These are phyloP conservation scores for Maconellicoccus hirsutus DNA, from an alignment of 1,140 invertebrate species.

Conservation along the genomic window DNA sequence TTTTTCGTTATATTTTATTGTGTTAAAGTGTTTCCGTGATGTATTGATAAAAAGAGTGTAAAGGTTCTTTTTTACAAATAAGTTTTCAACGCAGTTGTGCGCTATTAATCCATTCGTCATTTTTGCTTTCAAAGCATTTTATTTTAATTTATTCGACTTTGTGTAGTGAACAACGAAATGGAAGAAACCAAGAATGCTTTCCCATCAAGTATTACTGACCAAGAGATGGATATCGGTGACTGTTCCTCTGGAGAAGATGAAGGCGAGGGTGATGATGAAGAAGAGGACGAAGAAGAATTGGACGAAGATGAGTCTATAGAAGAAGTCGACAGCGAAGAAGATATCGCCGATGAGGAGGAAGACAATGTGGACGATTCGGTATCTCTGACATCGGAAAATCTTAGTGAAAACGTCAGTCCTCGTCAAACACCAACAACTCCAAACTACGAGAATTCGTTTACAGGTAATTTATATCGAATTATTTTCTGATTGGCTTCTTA, in stretches of 20 bases:
- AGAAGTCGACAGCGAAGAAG: constrained; percentile 16
- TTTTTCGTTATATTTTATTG: no score
- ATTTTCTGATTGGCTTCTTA: neutral
- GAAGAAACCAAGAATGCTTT: constrained; percentile 2
- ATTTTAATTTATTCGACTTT: no score
- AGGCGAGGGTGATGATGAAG: constrained; percentile 31
- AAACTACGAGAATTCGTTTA: neutral
- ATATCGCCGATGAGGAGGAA: constrained; percentile 10
- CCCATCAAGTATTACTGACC: constrained; percentile 31
- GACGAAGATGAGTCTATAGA: constrained; percentile 23
- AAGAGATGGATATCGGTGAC: constrained; percentile 37
- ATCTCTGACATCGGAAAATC: constrained; percentile 27
- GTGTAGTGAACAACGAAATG: constrained; percentile 4
- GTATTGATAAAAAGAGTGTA: no score
- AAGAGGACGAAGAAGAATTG: constrained; percentile 26
- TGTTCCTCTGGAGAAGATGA: constrained; percentile 34
- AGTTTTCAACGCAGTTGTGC: no score
- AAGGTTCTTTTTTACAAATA: no score
- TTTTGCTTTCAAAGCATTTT: no score
- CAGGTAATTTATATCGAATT: neutral
- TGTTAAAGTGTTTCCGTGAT: no score
- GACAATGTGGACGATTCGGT: constrained; percentile 26
- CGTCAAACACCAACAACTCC: neutral
- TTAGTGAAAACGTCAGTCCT: constrained; percentile 7
- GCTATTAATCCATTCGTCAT: no score